Base-by-base conservation (phyloP, 2,113 vertebrate genomes). In the Clarias gariepinus region DNA sequence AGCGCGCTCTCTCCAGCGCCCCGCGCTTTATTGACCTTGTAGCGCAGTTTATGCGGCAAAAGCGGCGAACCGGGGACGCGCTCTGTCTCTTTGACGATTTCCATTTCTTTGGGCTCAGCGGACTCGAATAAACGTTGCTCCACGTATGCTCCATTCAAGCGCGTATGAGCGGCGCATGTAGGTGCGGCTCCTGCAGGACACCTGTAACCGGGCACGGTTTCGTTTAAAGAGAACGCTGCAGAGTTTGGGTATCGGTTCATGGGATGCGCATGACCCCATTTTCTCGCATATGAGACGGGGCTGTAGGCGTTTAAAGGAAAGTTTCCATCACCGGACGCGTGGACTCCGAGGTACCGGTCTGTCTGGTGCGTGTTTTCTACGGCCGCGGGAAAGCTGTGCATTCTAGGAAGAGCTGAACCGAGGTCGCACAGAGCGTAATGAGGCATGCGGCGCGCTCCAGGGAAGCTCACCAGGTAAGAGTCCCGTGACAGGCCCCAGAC, bases 41-140 rank as follows among this genome's bases (percentile, higher is more conserved):
- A 91, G 84, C 91, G 90, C 63, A 92, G 78, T 87, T 92, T 92
- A 82, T 92, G 90, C 7, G 92, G 92, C 55, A 92, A 61, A 83
- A 88, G 85, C 12, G 82, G 77, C 33, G 83, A 41, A 12, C 36
- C 41, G 7, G 47, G 61, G 1, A 10, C 78, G 19, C 58, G 68
- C 47, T 85, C 52, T 11, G 79, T 11, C 55, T 47, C 57, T 33
- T 85, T 61, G 19, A 11, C 23, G 4, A 23, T 13, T 33, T 19
- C 83, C 18, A n/a, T 53, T 60, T 73, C 33, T 28, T 68, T 71
- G n/a, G 66, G 61, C n/a, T 61, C 52, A 8, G n/a, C 52, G 11
- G n/a, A 41, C n/a, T 60, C 53, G 33, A 53, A 41, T 7, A 57
- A 41, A 41, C 36, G 41, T 18, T 81, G 66, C 60, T 81, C 55